A percentile compares a stretch with the other conserved stretches of the same genome.
Conservation (phyloP, 2,888 invertebrate species). For the Prosapia bicincta region DNA sequence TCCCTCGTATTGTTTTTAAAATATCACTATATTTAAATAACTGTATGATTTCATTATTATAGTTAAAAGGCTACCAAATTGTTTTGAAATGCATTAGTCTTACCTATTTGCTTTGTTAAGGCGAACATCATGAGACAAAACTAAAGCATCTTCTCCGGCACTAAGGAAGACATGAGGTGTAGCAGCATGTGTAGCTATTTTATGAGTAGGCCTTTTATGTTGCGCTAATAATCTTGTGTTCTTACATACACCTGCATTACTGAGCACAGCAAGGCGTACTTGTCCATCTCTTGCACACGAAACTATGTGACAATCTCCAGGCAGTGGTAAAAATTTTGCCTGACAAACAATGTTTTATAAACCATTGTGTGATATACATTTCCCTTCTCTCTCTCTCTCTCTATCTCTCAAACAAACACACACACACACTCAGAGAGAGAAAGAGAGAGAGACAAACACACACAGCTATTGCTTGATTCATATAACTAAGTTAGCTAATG, state of each 20-base stretch:
- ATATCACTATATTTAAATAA: no score
- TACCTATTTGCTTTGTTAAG: slow-evolving; percentile 62
- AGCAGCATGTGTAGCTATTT: slow-evolving; percentile 71
- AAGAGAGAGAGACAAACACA: no score
- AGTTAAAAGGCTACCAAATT: no score
- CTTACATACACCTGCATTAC: slow-evolving; percentile 50
- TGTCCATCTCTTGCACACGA: slow-evolving; percentile 89
- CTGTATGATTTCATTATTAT: no score
- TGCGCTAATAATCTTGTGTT: slow-evolving; percentile 61
- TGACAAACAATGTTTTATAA: slow-evolving; percentile 44
- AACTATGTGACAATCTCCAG: slow-evolving; percentile 76
- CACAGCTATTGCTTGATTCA: no score
- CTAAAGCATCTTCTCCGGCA: slow-evolving; percentile 84
- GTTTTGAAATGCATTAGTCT: no score
- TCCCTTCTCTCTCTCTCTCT: no score
- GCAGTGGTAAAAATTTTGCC: slow-evolving; percentile 79
- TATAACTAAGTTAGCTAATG: no score
- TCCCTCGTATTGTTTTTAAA: no score
- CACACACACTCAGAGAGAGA: no score
- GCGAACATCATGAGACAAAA: slow-evolving; percentile 79
- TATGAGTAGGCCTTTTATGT: slow-evolving; percentile 78
- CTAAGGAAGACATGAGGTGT: slow-evolving; percentile 73
- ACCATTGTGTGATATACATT: no score
- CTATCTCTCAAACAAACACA: no score
- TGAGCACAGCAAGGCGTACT: slow-evolving; percentile 59